These are phyloP conservation scores for Elysia chlorotica DNA, from an alignment of 1,140 invertebrate species.

Conservation along the genomic window DNA sequence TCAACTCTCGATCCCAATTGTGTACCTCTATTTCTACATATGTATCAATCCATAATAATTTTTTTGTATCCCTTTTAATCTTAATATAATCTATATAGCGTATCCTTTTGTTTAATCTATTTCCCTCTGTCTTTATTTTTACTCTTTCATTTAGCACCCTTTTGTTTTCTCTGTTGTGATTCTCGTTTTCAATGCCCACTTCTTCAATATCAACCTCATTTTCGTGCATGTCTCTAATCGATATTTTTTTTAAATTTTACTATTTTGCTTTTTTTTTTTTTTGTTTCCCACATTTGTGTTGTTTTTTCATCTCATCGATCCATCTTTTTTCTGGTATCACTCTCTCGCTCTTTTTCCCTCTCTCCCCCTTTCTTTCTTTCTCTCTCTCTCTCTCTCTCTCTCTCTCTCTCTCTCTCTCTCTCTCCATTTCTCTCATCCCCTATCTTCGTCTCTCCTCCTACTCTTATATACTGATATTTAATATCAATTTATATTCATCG, in stretches of 20 bases:
- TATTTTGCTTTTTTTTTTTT: conserved; percentile 14
- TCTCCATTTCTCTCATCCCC: not conserved
- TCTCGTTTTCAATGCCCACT: not conserved
- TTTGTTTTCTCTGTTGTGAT: not conserved
- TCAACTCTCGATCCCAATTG: too few relatives aligned
- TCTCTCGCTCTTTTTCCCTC: not conserved
- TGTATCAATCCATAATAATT: too few relatives aligned
- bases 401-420: not conserved
- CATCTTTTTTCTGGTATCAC: too few relatives aligned
- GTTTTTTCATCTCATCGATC: too few relatives aligned
- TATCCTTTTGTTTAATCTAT: conserved; percentile 13
- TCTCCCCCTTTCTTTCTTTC: not conserved
- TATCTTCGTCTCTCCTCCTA: not conserved
- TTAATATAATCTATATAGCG: too few relatives aligned
- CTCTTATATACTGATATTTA: not conserved
- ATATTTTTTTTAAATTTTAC: not conserved
- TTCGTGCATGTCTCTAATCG: conserved; percentile 1
- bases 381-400: not conserved
- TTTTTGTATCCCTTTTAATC: too few relatives aligned
- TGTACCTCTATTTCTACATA: too few relatives aligned
- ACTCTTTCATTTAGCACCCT: not conserved
- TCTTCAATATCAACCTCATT: not conserved
- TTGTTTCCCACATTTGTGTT: not conserved
- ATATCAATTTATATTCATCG: too few relatives aligned
- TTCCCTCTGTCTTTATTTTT: conserved; percentile 6